A percentile compares a stretch with the other conserved stretches of the same genome.
These are phyloP conservation scores for Heloderma charlesbogerti DNA, from an alignment of 2,113 vertebrate species.

Conservation along the genomic window DNA sequence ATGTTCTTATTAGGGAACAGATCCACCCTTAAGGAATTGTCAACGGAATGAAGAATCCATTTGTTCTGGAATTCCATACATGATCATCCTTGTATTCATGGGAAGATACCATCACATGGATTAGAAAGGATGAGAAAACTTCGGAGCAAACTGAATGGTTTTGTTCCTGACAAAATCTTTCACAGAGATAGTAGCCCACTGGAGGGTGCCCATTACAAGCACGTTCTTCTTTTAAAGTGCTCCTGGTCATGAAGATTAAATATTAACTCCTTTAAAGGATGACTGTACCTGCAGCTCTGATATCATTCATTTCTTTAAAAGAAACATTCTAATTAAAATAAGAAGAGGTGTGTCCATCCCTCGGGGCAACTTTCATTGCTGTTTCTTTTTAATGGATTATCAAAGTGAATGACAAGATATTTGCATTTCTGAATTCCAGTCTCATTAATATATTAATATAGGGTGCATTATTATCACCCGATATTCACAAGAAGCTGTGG, in stretches of 20 bases:
- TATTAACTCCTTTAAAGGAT: conserved; percentile 72
- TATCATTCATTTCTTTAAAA: conserved; percentile 41
- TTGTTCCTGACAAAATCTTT: conserved; percentile 59
- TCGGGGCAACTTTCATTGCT: neutral
- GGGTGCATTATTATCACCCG: neutral
- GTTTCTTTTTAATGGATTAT: conserved; percentile 45
- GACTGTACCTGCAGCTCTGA: conserved; percentile 40
- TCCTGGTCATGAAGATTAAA: conserved; percentile 69
- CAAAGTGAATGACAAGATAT: conserved; percentile 47
- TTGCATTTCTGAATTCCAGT: conserved; percentile 32
- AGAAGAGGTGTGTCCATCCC: conserved; percentile 22
- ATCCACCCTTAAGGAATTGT: conserved; percentile 48
- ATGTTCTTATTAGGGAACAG: conserved; percentile 62
- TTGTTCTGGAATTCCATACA: conserved; percentile 57
- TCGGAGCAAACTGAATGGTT: conserved; percentile 58
- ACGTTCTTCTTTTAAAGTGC: conserved; percentile 53
- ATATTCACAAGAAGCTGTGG: neutral
- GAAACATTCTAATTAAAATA: conserved; percentile 61
- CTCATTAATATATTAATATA: conserved; percentile 16
- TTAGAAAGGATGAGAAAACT: conserved; percentile 64
- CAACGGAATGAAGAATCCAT: conserved; percentile 63
- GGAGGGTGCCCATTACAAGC: conserved; percentile 53
- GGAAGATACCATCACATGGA: conserved; percentile 63
- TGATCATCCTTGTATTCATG: conserved; percentile 53
- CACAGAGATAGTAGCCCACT: conserved; percentile 38